A percentile compares a stretch with the other conserved stretches of the same genome.
phyloP scores from a whole-genome alignment of 2,797 vertebrate species.

The Diplodus puntazzo region DNA sequence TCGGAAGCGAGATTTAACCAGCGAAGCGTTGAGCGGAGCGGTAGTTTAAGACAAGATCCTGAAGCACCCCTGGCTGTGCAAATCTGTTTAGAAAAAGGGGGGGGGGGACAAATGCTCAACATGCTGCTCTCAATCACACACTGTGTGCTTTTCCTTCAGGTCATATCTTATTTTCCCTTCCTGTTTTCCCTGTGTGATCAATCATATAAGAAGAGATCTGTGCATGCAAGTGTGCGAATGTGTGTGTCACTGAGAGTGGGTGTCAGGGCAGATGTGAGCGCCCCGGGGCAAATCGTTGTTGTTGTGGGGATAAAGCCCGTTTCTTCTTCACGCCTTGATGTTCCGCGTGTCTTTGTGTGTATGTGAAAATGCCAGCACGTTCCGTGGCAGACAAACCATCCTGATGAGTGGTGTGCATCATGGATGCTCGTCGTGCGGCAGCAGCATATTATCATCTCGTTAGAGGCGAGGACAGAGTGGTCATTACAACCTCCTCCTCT shows the following conservation, averaged over 20 bases:
- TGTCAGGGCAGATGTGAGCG: conserved; percentile 65
- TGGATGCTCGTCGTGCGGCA: conserved; percentile 66
- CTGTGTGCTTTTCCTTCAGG: conserved; percentile 61
- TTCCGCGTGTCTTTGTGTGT: conserved; percentile 29
- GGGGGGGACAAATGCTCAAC: conserved; percentile 16
- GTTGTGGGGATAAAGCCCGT: conserved; percentile 61
- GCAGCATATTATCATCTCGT: conserved; percentile 80
- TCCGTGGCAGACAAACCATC: conserved; percentile 48
- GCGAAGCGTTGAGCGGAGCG: conserved; percentile 57
- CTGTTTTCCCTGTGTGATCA: conserved; percentile 72
- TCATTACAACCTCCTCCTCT: conserved; percentile 72
- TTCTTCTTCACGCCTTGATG: conserved; percentile 59
- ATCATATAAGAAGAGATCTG: conserved; percentile 69
- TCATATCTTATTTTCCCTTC: conserved; percentile 60
- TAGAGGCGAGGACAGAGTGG: conserved; percentile 75
- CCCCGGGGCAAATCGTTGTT: conserved; percentile 52
- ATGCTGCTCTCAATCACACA: conserved; percentile 70
- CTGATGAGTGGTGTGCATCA: conserved; percentile 62
- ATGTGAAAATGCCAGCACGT: conserved; percentile 16
- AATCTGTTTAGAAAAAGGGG: conserved; percentile 56
- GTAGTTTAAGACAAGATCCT: conserved; percentile 76
- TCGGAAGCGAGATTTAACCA: conserved; percentile 65
- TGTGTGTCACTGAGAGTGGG: conserved; percentile 68
- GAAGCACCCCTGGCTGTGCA: conserved; percentile 65
- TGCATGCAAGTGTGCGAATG: conserved; percentile 50